Conservation (phyloP, 2,113 vertebrate genomes). For the Coracopsis vasa region DNA sequence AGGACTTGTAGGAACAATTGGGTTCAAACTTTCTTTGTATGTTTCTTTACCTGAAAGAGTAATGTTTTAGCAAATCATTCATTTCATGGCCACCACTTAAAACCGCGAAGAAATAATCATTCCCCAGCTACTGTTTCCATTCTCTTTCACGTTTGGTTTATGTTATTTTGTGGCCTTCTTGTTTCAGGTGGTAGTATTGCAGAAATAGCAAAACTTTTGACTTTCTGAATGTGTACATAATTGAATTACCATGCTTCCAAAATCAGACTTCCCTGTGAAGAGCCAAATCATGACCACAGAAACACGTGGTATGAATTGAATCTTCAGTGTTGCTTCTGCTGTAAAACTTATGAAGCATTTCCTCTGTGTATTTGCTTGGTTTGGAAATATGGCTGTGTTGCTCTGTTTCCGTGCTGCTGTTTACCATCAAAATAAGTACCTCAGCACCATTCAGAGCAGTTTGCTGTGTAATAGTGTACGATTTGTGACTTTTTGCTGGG, state of each 20-base stretch:
- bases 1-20: background rate
- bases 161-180: constrained; percentile 20
- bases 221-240: constrained; percentile 16
- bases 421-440: background rate
- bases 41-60: background rate
- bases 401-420: background rate
- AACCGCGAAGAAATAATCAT: background rate
- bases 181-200: constrained; percentile 32
- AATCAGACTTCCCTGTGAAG: constrained; percentile 27
- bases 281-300: constrained; percentile 10
- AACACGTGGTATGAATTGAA: background rate
- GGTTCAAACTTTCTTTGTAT: background rate
- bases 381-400: background rate
- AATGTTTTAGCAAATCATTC: background rate
- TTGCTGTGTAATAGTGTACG: background rate
- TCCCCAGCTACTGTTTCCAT: background rate
- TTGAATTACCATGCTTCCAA: constrained; percentile 17
- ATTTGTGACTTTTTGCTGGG: background rate
- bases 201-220: constrained; percentile 33
- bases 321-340: constrained; percentile 1
- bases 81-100: background rate
- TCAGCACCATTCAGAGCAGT: background rate
- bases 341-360: background rate
- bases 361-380: background rate
- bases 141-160: background rate